Evolutionary conservation across 2,888 invertebrate genomes (phyloP).

Genomic region (Catocala fraxini): DNA sequence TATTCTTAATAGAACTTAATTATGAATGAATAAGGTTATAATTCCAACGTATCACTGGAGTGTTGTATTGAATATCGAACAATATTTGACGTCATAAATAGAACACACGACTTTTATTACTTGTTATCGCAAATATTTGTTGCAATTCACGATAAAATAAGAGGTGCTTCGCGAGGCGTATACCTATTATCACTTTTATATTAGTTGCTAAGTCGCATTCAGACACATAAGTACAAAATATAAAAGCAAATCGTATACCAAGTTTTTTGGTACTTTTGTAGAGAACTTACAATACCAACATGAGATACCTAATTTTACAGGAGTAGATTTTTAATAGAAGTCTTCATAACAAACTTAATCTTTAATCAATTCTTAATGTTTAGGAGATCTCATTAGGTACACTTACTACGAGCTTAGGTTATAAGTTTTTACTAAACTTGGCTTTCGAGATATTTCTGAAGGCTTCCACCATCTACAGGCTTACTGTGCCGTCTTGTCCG

Average conservation of each 20-base stretch:
- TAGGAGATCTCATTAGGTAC: too few species aligned
- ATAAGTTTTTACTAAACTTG: too few species aligned
- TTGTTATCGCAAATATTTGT: constrained; percentile 74
- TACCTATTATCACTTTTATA: constrained; percentile 66
- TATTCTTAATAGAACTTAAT: too few species aligned
- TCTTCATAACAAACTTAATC: too few species aligned
- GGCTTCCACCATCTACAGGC: neutral
- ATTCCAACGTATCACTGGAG: neutral
- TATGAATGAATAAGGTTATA: neutral
- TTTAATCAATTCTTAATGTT: too few species aligned
- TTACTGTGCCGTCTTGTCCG: neutral
- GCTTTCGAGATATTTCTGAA: too few species aligned
- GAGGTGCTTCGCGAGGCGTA: constrained; percentile 66
- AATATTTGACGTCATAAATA: constrained; percentile 64
- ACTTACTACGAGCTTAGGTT: too few species aligned
- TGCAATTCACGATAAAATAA: constrained; percentile 75
- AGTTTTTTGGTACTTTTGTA: too few species aligned
- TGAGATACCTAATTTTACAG: too few species aligned
- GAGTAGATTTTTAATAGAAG: too few species aligned
- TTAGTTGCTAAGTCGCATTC: constrained; percentile 56
- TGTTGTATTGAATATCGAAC: constrained; percentile 24
- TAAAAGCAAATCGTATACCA: too few species aligned
- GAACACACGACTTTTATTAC: constrained; percentile 70
- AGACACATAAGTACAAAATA: neutral
- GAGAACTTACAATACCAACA: too few species aligned